Conservation (phyloP, 2,113 vertebrate species). For the Erythrolamprus reginae region DNA sequence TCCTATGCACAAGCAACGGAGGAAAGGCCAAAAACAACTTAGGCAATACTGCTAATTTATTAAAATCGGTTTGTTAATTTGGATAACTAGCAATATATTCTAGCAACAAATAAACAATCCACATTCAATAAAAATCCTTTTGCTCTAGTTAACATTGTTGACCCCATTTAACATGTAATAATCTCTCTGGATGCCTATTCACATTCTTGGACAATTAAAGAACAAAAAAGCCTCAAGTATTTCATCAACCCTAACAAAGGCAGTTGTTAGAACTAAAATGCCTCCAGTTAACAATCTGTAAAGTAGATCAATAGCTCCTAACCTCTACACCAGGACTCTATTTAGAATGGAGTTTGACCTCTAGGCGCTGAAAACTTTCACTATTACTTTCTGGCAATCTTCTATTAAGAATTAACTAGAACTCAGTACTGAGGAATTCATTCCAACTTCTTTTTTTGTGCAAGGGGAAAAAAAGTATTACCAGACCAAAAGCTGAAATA, state of each 20-base stretch:
- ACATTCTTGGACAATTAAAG: neutral
- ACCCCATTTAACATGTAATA: slow-evolving; percentile 1
- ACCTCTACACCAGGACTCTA: neutral
- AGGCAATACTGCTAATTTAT: neutral
- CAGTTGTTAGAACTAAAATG: neutral
- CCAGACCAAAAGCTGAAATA: neutral
- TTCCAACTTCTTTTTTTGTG: neutral
- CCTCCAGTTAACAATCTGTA: slow-evolving; percentile 1
- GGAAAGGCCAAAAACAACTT: neutral
- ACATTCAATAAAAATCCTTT: neutral
- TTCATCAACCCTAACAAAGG: neutral
- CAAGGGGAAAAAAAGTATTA: neutral
- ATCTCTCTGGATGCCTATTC: neutral
- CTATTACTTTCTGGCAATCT: neutral
- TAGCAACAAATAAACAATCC: neutral
- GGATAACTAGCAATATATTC: neutral
- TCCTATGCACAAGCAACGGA: neutral
- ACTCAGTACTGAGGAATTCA: neutral
- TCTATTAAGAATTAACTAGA: slow-evolving; percentile 7
- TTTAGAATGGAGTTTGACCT: slow-evolving; percentile 9
- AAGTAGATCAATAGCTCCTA: slow-evolving; percentile 20
- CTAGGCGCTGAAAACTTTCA: neutral
- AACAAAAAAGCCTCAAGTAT: neutral
- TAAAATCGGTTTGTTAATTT: neutral
- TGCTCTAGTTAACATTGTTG: neutral